These are phyloP conservation scores for Leptura quadrifasciata DNA, from an alignment of 2,888 invertebrate species.

Conservation along the genomic window DNA sequence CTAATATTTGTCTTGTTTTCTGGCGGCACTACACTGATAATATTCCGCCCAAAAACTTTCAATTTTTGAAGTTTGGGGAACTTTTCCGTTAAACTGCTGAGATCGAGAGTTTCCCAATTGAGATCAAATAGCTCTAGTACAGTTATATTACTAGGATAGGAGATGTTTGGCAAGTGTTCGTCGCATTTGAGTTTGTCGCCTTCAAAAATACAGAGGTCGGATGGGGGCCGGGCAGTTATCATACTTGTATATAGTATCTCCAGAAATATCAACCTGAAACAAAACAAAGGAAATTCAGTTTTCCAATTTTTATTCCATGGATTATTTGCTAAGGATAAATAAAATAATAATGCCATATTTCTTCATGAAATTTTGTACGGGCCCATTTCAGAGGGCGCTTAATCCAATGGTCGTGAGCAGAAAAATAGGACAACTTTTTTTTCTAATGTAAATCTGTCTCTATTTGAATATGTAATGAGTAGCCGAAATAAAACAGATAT, in stretches of 20 bases:
- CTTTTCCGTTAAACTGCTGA: constrained; percentile 50
- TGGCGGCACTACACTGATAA: constrained; percentile 53
- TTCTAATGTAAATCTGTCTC: no score
- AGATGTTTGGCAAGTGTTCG: constrained; percentile 38
- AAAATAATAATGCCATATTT: no score
- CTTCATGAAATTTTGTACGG: no score
- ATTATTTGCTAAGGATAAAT: no score
- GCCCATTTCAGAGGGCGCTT: no score
- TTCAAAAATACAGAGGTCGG: constrained; percentile 16
- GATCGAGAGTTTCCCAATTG: constrained; percentile 48
- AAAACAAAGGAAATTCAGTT: background rate
- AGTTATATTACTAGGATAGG: constrained; percentile 31
- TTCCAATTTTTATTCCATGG: no score
- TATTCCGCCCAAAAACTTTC: constrained; percentile 57
- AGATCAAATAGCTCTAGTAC: constrained; percentile 33
- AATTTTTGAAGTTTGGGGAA: constrained; percentile 57
- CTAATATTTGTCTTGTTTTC: constrained; percentile 48
- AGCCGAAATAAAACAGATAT: no score
- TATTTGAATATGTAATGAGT: no score
- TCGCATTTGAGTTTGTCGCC: constrained; percentile 34
- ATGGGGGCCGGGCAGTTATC: background rate
- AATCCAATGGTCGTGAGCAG: no score
- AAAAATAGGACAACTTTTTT: no score
- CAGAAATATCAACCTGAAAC: constrained; percentile 29
- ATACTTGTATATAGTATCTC: constrained; percentile 5